Conservation (phyloP, 92 coral and sea anemone genomes). For the Porites evermanni region DNA sequence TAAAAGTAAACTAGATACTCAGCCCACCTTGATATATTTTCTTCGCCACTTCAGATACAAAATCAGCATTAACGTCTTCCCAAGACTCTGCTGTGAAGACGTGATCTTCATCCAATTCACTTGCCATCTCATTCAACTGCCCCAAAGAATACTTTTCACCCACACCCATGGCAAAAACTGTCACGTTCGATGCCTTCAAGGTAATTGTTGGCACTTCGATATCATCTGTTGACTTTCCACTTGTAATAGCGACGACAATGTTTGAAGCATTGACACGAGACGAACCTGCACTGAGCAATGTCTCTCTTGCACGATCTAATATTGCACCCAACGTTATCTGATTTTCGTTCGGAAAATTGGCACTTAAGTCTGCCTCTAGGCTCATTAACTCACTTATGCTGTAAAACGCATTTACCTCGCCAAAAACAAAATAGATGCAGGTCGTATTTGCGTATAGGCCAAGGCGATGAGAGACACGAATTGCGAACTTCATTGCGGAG, state of each 20-base stretch:
- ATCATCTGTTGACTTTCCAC: constrained; percentile 16
- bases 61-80: not conserved
- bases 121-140: constrained; percentile 55
- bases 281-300: not conserved
- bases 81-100: constrained; percentile 2
- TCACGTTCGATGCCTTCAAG: constrained; percentile 53
- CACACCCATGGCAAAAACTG: constrained; percentile 71
- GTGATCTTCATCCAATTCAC: constrained; percentile 61
- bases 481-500: not conserved
- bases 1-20: no score
- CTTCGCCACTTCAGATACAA: not conserved
- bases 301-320: not conserved
- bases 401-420: not conserved
- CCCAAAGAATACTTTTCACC: constrained; percentile 30
- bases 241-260: constrained; percentile 13
- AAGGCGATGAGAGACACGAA: not conserved
- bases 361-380: not conserved
- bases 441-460: not conserved
- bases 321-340: not conserved
- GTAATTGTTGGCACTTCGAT: constrained; percentile 37
- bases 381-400: not conserved
- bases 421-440: not conserved
- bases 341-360: not conserved
- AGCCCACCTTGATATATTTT: not conserved
- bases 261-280: constrained; percentile 16